phyloP scores from a whole-genome alignment of 2,888 invertebrate species.

The Lampropteryx suffumata region DNA sequence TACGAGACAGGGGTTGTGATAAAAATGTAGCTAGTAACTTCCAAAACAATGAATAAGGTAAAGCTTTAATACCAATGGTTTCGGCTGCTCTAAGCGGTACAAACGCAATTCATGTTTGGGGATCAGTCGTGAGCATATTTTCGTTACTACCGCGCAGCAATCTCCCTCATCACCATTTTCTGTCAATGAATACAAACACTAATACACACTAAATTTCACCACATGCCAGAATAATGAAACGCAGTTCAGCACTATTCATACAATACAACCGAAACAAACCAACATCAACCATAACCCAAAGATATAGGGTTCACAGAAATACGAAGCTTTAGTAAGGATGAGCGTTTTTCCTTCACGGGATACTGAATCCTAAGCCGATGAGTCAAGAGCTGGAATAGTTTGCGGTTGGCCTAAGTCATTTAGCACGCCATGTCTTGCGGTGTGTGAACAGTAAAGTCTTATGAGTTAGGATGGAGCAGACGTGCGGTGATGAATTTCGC shows the following conservation, averaged over 20 bases:
- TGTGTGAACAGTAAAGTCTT: constrained; percentile 31
- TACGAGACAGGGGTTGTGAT: no score
- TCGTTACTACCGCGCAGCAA: background rate
- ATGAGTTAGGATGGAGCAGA: constrained; percentile 25
- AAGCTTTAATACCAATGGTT: no score
- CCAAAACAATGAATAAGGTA: no score
- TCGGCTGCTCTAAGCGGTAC: no score
- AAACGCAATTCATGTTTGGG: no score
- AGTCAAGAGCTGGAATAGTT: constrained; percentile 7
- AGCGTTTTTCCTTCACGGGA: background rate
- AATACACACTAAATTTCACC: constrained; percentile 22
- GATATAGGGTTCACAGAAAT: constrained; percentile 5
- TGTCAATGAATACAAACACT: constrained; percentile 25
- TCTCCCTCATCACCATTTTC: constrained; percentile 6
- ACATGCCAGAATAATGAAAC: constrained; percentile 31
- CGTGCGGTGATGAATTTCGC: constrained; percentile 26
- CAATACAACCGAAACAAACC: constrained; percentile 3
- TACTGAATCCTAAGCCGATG: constrained; percentile 10
- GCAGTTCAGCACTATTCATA: constrained; percentile 21
- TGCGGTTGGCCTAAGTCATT: constrained; percentile 23
- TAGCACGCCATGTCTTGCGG: constrained; percentile 30
- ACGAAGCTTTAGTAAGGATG: constrained; percentile 1
- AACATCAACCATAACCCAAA: constrained; percentile 13
- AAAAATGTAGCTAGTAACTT: no score
- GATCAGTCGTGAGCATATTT: no score